Conservation (phyloP, 1,140 invertebrate genomes). For the Stenopsyche tienmushanensis region DNA sequence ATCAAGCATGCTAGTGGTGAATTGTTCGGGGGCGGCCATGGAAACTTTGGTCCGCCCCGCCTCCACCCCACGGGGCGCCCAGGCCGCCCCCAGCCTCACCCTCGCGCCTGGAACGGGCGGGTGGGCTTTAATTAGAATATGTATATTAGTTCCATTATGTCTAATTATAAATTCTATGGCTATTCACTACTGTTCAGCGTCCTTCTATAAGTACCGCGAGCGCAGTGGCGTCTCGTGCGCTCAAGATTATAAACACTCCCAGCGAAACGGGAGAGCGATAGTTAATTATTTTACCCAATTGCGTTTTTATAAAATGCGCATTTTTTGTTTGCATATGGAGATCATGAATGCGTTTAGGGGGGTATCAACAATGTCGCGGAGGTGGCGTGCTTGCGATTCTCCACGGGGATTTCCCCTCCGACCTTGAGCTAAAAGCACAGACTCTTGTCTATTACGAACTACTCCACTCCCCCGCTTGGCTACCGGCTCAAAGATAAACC, state of each 20-base stretch:
- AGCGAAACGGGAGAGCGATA: too few species aligned
- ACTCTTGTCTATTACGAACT: too few species aligned
- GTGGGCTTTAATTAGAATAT: slow-evolving; percentile 43
- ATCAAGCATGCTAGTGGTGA: slow-evolving; percentile 38
- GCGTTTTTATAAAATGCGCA: too few species aligned
- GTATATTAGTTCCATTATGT: slow-evolving; percentile 44
- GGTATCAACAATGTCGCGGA: too few species aligned
- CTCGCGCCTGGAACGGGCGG: slow-evolving; percentile 32
- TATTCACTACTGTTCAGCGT: slow-evolving; percentile 39
- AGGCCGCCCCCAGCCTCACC: neutral
- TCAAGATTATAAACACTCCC: neutral
- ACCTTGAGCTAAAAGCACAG: too few species aligned
- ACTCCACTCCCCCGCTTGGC: too few species aligned
- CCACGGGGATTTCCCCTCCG: too few species aligned
- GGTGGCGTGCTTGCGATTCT: too few species aligned
- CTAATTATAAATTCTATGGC: slow-evolving; percentile 44
- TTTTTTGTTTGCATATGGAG: too few species aligned
- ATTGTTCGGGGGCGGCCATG: slow-evolving; percentile 38
- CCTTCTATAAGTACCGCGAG: slow-evolving; percentile 21
- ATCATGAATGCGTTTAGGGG: too few species aligned
- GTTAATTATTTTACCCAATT: too few species aligned
- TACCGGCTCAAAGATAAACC: too few species aligned
- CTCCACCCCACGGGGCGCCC: slow-evolving; percentile 2
- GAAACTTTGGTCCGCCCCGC: slow-evolving; percentile 28
- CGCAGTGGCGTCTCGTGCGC: neutral